phyloP scores from a whole-genome alignment of 2,113 vertebrate genomes.

The Cololabis saira region DNA sequence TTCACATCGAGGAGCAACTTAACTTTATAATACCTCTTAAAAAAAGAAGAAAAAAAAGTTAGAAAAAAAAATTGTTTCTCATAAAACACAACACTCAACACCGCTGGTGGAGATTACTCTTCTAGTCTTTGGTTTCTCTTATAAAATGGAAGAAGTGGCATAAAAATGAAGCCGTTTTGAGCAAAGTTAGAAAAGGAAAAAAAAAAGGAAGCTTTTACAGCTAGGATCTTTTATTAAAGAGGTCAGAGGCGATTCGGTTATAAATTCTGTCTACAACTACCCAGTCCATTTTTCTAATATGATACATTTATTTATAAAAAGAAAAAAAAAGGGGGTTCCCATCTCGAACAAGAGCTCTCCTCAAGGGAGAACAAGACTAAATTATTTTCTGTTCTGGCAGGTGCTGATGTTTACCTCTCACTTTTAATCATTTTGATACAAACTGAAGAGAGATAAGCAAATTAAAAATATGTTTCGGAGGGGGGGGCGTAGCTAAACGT shows the following conservation, averaged over 20 bases:
- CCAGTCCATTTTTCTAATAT: not conserved
- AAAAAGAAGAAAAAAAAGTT: constrained; percentile 5
- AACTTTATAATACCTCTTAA: constrained; percentile 65
- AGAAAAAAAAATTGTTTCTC: constrained; percentile 7
- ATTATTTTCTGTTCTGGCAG: constrained; percentile 17
- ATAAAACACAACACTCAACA: constrained; percentile 42
- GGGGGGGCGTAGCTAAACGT: constrained; percentile 47
- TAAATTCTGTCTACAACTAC: constrained; percentile 26
- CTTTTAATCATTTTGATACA: constrained; percentile 62
- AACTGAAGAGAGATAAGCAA: constrained; percentile 63
- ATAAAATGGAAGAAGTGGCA: constrained; percentile 25
- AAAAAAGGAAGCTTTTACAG: constrained; percentile 13
- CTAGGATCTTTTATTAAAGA: constrained; percentile 42
- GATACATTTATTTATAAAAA: constrained; percentile 1
- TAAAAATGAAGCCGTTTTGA: constrained; percentile 12
- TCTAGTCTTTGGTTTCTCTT: constrained; percentile 31
- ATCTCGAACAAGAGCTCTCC: constrained; percentile 9
- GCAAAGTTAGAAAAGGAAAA: constrained; percentile 20
- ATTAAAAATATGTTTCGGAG: too few relatives aligned
- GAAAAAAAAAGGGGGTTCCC: not conserved
- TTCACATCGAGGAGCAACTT: constrained; percentile 56
- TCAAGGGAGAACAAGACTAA: not conserved
- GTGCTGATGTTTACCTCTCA: constrained; percentile 39
- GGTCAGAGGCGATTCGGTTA: constrained; percentile 17
- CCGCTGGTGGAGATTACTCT: constrained; percentile 4